Percentiles rank a stretch among this genome's conserved stretches.
phyloP scores from a whole-genome alignment of 2,113 vertebrate genomes.

The Penelope pileata region DNA sequence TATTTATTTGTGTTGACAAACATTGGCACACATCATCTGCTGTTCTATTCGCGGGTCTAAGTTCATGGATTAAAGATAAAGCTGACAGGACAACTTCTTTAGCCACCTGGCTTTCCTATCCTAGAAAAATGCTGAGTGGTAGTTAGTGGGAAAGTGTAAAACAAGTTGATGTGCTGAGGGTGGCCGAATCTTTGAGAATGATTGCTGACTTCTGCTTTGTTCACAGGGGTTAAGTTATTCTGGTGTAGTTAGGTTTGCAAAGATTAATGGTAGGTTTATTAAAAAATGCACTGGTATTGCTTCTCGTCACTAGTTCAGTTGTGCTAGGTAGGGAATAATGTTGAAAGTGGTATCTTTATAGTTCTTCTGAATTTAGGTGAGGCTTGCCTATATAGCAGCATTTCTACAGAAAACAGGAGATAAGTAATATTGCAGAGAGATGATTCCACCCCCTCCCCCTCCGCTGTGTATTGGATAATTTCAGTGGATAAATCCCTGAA shows the following conservation, averaged over 20 bases:
- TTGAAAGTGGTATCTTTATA: conserved; percentile 59
- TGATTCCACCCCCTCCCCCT: not conserved
- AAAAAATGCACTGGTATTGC: conserved; percentile 37
- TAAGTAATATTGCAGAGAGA: not conserved
- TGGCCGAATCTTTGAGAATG: conserved; percentile 51
- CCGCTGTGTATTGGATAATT: not conserved
- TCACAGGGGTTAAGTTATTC: conserved; percentile 66
- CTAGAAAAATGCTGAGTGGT: conserved; percentile 57
- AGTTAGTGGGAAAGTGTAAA: conserved; percentile 56
- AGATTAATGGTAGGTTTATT: conserved; percentile 73
- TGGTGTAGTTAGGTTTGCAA: conserved; percentile 55
- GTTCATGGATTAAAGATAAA: conserved; percentile 76
- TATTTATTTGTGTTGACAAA: conserved; percentile 79
- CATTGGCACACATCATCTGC: conserved; percentile 65
- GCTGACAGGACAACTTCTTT: conserved; percentile 75
- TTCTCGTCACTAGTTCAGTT: conserved; percentile 67
- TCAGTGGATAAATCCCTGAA: conserved; percentile 20
- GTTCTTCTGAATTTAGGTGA: conserved; percentile 49
- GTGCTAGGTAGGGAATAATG: conserved; percentile 50
- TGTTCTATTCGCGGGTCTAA: conserved; percentile 71
- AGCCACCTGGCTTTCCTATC: conserved; percentile 57
- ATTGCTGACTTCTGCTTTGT: conserved; percentile 75
- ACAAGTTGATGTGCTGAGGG: conserved; percentile 72
- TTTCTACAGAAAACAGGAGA: conserved; percentile 23
- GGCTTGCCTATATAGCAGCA: conserved; percentile 34